Base-by-base conservation (phyloP, 92 coral and sea anemone species). In the Anthopleura xanthogrammica region DNA sequence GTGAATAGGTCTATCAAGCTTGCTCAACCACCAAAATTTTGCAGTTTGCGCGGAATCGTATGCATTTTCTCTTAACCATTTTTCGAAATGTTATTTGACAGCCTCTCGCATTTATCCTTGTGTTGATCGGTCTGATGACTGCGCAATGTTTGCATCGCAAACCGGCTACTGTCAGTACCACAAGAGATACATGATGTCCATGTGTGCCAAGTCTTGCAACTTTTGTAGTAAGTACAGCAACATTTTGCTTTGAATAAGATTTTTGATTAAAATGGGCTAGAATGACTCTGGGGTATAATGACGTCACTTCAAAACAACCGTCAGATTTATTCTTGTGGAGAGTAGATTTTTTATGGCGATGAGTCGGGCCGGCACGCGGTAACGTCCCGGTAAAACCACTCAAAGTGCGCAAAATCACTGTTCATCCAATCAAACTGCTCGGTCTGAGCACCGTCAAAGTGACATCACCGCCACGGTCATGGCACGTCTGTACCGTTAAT, bases 151-250 rank as follows among this genome's bases (percentile, higher is more conserved):
- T 52, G 91, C 93, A 55, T 42, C 72, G 12, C 93, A 95, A 52
- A 81, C 80, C 2, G 88, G 90, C 13, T 85, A 83, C 66, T 95
- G 98, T 80, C 41, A 86, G 5, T 80, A 82, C 76, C 81, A 81
- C 58, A 80, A 74, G 52, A 74, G 76, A 41, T 79, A 68, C 79
- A 95, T 92, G 94, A 84, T 57, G 73, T 57, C 68, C 20, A 56
- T 70, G 58, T 95, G 98, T 29, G 91, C 98, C 3, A 87, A 83
- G 74, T 85, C 97, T 55, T 95, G 98, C 89, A 86, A 85, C 14
- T 91, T 91, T 64, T 95, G 98, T 81, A 88, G 98, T 95, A 85
- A 95, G 98, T 93, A 41, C 75, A n/a, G 16, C 9, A 66, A 55
- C 42, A 24, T 39, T 60, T 60, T 60, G 24, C 23, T 60, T n/a